Conservation (phyloP, 2,113 vertebrate genomes). For the Centrocercus urophasianus region DNA sequence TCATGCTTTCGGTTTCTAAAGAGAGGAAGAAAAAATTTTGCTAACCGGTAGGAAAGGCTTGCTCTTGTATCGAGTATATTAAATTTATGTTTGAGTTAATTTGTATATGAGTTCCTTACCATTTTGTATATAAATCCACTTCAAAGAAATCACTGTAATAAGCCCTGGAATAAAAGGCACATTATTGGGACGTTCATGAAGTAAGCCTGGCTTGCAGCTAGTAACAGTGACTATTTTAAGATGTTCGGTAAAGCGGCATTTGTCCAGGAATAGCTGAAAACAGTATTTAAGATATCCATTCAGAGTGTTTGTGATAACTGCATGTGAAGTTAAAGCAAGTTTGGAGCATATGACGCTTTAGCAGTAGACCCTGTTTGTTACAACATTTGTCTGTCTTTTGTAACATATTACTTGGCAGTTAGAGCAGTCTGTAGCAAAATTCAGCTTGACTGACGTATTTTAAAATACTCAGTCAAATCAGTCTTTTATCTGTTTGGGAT, state of each 20-base stretch:
- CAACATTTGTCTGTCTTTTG: slow-evolving; percentile 47
- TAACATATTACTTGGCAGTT: slow-evolving; percentile 47
- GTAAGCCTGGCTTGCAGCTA: slow-evolving; percentile 39
- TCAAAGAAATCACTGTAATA: slow-evolving; percentile 52
- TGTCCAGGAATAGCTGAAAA: slow-evolving; percentile 59
- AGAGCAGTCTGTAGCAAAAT: slow-evolving; percentile 47
- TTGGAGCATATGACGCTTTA: slow-evolving; percentile 8
- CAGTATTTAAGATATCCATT: slow-evolving; percentile 34
- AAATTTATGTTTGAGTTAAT: slow-evolving; percentile 19
- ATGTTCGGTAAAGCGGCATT: slow-evolving; percentile 63
- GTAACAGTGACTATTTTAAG: slow-evolving; percentile 62
- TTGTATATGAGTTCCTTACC: background rate
- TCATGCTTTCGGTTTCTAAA: slow-evolving; percentile 73
- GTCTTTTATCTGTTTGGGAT: background rate
- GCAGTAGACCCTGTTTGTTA: slow-evolving; percentile 34
- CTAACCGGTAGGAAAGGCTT: background rate
- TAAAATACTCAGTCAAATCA: background rate
- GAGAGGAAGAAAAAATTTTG: background rate
- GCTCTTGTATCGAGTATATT: background rate
- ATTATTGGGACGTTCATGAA: slow-evolving; percentile 55
- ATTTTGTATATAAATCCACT: slow-evolving; percentile 40
- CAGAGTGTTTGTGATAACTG: slow-evolving; percentile 45
- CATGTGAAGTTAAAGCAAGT: slow-evolving; percentile 57
- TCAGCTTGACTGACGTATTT: slow-evolving; percentile 39
- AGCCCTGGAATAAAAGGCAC: slow-evolving; percentile 42